phyloP scores from a whole-genome alignment of 1,140 invertebrate species.

The Heterodera schachtii region DNA sequence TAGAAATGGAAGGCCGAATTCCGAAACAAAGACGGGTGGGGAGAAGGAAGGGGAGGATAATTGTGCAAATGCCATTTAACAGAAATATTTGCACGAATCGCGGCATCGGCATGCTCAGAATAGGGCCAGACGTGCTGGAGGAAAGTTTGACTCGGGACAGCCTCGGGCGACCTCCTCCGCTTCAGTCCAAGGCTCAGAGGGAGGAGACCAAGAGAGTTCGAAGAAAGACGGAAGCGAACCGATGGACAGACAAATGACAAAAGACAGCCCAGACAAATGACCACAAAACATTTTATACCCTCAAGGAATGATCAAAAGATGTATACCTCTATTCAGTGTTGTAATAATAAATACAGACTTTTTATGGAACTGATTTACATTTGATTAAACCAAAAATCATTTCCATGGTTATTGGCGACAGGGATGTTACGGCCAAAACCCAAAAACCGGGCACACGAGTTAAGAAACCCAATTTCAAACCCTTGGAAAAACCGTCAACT shows the following conservation, averaged over 20 bases:
- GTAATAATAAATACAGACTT: no score
- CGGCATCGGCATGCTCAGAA: slow-evolving; percentile 97
- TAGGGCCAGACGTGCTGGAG: slow-evolving; percentile 90
- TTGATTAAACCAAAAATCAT: no score
- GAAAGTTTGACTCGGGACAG: slow-evolving; percentile 74
- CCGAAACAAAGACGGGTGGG: slow-evolving; percentile 86
- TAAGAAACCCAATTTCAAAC: no score
- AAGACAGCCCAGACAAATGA: no score
- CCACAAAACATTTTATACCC: no score
- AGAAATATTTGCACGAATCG: slow-evolving; percentile 99
- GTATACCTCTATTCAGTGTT: no score
- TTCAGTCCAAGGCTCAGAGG: background rate
- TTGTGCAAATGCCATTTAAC: background rate
- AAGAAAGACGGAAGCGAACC: background rate
- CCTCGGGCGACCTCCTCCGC: slow-evolving; percentile 6
- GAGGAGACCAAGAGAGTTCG: background rate
- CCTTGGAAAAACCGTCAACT: no score
- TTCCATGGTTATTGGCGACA: no score
- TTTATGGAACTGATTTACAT: no score
- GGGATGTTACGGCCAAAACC: no score
- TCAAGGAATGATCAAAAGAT: no score
- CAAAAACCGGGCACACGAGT: no score
- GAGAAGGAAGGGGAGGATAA: background rate
- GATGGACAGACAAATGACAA: background rate
- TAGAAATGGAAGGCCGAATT: slow-evolving; percentile 89